Percentiles rank a stretch among this genome's conserved stretches.
Evolutionary conservation across 2,113 vertebrate genomes (phyloP).

Genomic region (Lipophrys pholis): DNA sequence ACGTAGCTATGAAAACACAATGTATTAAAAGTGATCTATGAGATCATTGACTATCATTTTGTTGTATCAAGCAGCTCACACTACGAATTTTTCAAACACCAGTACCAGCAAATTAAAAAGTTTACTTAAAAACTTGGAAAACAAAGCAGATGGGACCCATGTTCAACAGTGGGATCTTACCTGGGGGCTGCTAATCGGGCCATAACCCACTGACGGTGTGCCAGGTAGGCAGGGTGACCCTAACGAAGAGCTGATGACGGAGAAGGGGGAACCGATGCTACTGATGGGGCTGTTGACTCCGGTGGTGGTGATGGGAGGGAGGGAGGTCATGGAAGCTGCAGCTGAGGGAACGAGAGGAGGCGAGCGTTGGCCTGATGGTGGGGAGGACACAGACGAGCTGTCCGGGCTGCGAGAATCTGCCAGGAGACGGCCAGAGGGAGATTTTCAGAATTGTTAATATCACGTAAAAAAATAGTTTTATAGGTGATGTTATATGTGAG

Average conservation of each 20-base stretch:
- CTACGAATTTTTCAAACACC: background rate
- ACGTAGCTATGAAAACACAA: too few species aligned
- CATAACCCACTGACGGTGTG: slow-evolving; percentile 90
- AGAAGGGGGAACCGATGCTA: slow-evolving; percentile 90
- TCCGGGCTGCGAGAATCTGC: slow-evolving; percentile 91
- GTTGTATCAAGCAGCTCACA: background rate
- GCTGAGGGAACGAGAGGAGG: slow-evolving; percentile 78
- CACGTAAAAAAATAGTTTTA: slow-evolving; percentile 9
- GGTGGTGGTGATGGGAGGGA: slow-evolving; percentile 82
- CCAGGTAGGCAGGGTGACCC: slow-evolving; percentile 91
- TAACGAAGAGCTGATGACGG: slow-evolving; percentile 93
- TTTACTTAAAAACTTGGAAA: background rate
- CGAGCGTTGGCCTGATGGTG: slow-evolving; percentile 83
- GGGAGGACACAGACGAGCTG: slow-evolving; percentile 90
- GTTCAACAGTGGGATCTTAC: slow-evolving; percentile 59
- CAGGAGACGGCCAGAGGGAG: slow-evolving; percentile 13
- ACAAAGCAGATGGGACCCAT: background rate
- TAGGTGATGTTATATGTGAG: background rate
- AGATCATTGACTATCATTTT: background rate
- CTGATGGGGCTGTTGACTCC: slow-evolving; percentile 85
- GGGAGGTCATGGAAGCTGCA: slow-evolving; percentile 83
- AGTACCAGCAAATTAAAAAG: background rate
- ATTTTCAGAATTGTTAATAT: background rate
- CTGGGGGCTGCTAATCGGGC: slow-evolving; percentile 93
- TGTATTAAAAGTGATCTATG: too few species aligned